A percentile compares a stretch with the other conserved stretches of the same genome.
These are phyloP conservation scores for Aythya baeri DNA, from an alignment of 2,113 vertebrate species.

Conservation along the genomic window DNA sequence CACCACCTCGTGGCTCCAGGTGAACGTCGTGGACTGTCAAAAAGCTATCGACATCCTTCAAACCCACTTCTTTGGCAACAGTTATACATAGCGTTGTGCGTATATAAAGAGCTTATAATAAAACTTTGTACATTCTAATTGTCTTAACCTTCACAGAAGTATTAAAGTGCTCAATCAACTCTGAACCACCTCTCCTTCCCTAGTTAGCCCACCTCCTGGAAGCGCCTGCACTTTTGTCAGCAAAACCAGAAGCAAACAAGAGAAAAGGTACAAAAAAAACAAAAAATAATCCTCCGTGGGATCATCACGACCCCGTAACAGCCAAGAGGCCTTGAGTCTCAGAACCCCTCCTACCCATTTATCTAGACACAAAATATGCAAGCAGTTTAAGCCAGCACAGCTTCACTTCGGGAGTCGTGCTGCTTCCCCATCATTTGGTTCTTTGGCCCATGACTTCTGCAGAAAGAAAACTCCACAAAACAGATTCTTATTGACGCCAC, in stretches of 20 bases:
- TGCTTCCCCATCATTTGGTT: neutral
- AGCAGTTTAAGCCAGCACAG: neutral
- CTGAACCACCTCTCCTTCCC: slow-evolving; percentile 28
- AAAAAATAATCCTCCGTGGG: neutral
- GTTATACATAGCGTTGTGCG: slow-evolving; percentile 63
- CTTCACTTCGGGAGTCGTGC: neutral
- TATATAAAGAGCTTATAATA: slow-evolving; percentile 59
- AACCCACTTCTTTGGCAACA: slow-evolving; percentile 67
- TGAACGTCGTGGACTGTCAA: neutral
- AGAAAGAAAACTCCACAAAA: neutral
- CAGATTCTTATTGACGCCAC: neutral
- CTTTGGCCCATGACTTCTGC: neutral
- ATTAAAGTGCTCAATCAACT: slow-evolving; percentile 70
- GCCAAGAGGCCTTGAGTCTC: neutral
- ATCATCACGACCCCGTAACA: neutral
- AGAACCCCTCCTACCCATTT: neutral
- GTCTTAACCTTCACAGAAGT: slow-evolving; percentile 72
- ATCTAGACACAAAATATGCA: neutral
- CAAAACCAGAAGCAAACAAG: slow-evolving; percentile 55
- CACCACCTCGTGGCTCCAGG: neutral
- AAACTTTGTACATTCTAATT: slow-evolving; percentile 72
- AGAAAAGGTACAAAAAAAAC: neutral
- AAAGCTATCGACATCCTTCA: neutral
- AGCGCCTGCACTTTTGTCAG: slow-evolving; percentile 30
- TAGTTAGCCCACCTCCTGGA: slow-evolving; percentile 42